A percentile compares a stretch with the other conserved stretches of the same genome.
Conservation (phyloP, 2,888 invertebrate genomes). For the Diachrysia chrysitis region DNA sequence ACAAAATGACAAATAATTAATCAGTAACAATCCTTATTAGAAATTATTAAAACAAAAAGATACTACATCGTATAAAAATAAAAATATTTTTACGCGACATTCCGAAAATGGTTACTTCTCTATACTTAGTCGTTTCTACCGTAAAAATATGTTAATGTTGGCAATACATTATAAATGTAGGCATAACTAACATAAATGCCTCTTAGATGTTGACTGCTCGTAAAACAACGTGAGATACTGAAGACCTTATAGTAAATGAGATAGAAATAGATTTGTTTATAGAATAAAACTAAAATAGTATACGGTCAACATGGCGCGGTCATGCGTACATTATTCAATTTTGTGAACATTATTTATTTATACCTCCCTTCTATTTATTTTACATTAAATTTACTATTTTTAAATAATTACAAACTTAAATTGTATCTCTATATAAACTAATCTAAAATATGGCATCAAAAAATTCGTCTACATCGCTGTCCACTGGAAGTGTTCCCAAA, state of each 20-base stretch:
- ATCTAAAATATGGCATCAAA: too few species aligned
- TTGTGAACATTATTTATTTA: background rate
- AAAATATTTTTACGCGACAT: background rate
- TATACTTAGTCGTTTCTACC: background rate
- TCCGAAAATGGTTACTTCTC: background rate
- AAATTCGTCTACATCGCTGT: too few species aligned
- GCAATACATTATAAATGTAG: slow-evolving; percentile 12
- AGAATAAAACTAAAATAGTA: slow-evolving; percentile 18
- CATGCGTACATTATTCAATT: background rate
- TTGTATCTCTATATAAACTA: too few species aligned
- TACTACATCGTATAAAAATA: background rate
- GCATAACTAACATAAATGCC: slow-evolving; percentile 32
- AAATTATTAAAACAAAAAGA: background rate
- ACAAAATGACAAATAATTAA: background rate
- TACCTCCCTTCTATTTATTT: background rate
- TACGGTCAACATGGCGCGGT: background rate
- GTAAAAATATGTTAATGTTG: slow-evolving; percentile 5
- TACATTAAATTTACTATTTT: too few species aligned
- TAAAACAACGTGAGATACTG: slow-evolving; percentile 39
- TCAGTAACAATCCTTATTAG: too few species aligned
- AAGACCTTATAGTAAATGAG: slow-evolving; percentile 30
- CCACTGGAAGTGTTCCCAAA: too few species aligned
- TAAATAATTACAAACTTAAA: too few species aligned
- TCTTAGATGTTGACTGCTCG: slow-evolving; percentile 21
- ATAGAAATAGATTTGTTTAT: slow-evolving; percentile 36